Base-by-base conservation (phyloP, 2,113 vertebrate species). In the Dermatemys mawii region DNA sequence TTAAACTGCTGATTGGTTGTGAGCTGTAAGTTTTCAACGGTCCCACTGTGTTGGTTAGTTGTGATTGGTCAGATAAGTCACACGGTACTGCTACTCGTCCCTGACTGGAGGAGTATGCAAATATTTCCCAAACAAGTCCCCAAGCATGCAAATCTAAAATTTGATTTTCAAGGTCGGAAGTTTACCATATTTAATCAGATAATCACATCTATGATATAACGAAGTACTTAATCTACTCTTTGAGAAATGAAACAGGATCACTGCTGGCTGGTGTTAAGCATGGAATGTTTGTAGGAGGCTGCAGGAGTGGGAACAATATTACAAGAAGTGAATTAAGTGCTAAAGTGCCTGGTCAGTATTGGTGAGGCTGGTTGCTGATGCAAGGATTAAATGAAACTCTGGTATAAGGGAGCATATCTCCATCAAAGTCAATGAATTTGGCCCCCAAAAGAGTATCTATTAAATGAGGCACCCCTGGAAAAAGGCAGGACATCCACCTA, bases 171-270 rank as follows among this genome's bases (percentile, higher is more conserved):
- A 94, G 94, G 93, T 96, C 84, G 82, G 81, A 90, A 84, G 94
- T 92, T 93, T 96, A 97, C 95, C 90, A 88, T 91, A 93, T 95
- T 35, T 32, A 63, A 63, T 92, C 89, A 89, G 91, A 90, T 96
- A 93, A 95, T 46, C 92, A 93, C 92, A 96, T 11, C 51, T 92
- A 90, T 22, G 21, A 53, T 53, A 91, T 91, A 96, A 96, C 91
- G 95, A 95, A 95, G 93, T 96, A 93, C 96, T 95, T 96, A 93
- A 96, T 97, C 93, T 97, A 80, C 6, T 96, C 95, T 90, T 91
- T 53, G 86, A 91, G 54, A 90, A 92, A 63, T 97, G 95, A 92
- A 96, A 89, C 94, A 88, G 86, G 95, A 96, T 92, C 93, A 91
- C 90, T 96, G 91, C 91, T 93, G 94, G 93, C 84, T 93, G 93